phyloP scores from a whole-genome alignment of 2,888 invertebrate genomes.

The Tetranychus truncatus region DNA sequence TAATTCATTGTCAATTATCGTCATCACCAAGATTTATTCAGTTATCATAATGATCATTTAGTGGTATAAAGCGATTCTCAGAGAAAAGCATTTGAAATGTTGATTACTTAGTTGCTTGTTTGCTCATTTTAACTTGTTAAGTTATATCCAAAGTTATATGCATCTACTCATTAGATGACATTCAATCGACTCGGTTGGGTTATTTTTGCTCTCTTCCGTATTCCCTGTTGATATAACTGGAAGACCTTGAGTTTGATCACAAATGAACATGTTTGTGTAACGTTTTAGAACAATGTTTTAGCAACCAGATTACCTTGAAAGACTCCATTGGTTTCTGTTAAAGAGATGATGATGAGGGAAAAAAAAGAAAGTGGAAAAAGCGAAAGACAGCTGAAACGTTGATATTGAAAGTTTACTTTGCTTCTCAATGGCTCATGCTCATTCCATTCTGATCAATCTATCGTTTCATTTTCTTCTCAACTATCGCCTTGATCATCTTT shows the following conservation, averaged over 20 bases:
- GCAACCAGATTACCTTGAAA: neutral
- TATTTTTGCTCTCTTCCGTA: conserved; percentile 1
- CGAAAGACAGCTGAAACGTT: neutral
- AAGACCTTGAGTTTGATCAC: conserved; percentile 1
- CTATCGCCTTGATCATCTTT: neutral
- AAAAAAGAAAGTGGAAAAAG: neutral
- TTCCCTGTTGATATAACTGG: neutral
- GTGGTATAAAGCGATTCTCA: too few relatives aligned
- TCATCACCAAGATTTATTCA: too few relatives aligned
- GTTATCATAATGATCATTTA: too few relatives aligned
- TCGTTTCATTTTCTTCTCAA: neutral
- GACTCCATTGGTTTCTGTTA: neutral
- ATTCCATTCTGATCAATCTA: neutral
- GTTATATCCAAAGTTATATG: too few relatives aligned
- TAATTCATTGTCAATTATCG: too few relatives aligned
- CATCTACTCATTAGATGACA: neutral
- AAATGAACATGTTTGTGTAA: neutral
- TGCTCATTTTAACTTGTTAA: too few relatives aligned
- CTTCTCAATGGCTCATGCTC: neutral
- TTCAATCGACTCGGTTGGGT: neutral
- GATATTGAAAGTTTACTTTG: neutral
- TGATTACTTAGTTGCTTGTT: too few relatives aligned
- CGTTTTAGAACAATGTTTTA: conserved; percentile 1
- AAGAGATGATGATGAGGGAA: neutral
- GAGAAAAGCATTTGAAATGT: too few relatives aligned